These are phyloP conservation scores for Trissolcus basalis DNA, from an alignment of 1,140 invertebrate species.

Conservation along the genomic window DNA sequence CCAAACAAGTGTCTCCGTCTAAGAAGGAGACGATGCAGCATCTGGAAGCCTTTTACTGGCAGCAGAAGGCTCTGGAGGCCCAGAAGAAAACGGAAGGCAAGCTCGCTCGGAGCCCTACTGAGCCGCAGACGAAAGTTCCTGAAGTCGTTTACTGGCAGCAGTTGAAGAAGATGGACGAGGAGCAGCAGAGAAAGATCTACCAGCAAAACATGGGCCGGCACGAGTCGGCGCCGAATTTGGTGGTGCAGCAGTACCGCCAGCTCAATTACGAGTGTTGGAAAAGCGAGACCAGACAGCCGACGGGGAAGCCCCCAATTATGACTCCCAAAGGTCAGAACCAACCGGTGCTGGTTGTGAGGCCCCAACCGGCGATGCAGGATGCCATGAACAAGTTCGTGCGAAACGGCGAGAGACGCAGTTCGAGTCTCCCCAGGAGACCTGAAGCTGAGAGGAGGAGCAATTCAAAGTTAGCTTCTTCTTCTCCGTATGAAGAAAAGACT, in stretches of 20 bases:
- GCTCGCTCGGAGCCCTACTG: too few relatives aligned
- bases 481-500: conserved; percentile 61
- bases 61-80: conserved; percentile 69
- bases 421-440: conserved; percentile 54
- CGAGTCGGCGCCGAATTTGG: conserved; percentile 53
- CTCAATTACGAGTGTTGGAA: conserved; percentile 59
- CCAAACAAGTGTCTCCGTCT: conserved; percentile 64
- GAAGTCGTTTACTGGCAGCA: conserved; percentile 72
- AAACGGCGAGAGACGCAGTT: conserved; percentile 59
- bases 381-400: conserved; percentile 62
- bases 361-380: conserved; percentile 65
- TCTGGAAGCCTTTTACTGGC: conserved; percentile 71
- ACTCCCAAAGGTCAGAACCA: conserved; percentile 68
- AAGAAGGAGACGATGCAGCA: conserved; percentile 69
- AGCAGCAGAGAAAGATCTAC: conserved; percentile 69
- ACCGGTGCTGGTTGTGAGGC: conserved; percentile 68
- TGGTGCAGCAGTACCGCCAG: conserved; percentile 45
- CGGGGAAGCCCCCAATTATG: conserved; percentile 66
- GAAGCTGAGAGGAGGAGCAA: conserved; percentile 7
- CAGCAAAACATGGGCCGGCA: conserved; percentile 61
- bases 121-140: conserved; percentile 11
- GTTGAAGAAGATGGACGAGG: conserved; percentile 70
- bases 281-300: conserved; percentile 42
- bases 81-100: conserved; percentile 56
- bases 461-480: conserved; percentile 17